Evolutionary conservation across 2,113 vertebrate species (phyloP).

Genomic region (Planiliza haematocheilus): DNA sequence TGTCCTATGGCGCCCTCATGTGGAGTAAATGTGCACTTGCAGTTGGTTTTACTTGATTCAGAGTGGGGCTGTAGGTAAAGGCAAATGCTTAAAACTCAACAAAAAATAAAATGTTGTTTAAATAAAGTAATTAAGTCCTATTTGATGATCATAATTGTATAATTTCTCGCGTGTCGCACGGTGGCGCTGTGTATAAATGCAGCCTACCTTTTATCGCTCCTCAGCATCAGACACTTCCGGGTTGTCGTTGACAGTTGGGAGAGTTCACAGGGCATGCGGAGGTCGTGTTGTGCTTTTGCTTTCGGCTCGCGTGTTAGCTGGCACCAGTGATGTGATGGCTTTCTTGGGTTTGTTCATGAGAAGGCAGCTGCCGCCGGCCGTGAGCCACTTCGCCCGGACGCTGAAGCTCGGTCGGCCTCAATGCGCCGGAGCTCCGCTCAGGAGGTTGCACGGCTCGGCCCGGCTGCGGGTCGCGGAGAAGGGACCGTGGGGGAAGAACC

Average conservation of each 20-base stretch:
- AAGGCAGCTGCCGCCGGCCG: slow-evolving; percentile 69
- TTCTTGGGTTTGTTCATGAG: slow-evolving; percentile 65
- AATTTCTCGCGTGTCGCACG: not conserved
- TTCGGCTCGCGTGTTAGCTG: not conserved
- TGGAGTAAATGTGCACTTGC: not conserved
- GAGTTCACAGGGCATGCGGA: slow-evolving; percentile 65
- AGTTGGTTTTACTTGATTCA: fast-evolving
- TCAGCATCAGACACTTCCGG: slow-evolving; percentile 19
- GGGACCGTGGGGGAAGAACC: slow-evolving; percentile 72
- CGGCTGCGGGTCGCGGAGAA: slow-evolving; percentile 68
- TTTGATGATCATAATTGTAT: no score
- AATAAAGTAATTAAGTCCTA: fast-evolving
- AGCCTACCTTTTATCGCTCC: not conserved
- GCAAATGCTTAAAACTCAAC: not conserved
- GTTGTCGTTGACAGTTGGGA: slow-evolving; percentile 51
- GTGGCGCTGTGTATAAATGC: slow-evolving; percentile 47
- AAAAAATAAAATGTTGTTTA: not conserved
- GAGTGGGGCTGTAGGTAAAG: not conserved
- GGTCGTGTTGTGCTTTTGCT: slow-evolving; percentile 74
- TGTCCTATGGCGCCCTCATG: slow-evolving; percentile 30
- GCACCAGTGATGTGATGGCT: slow-evolving; percentile 73
- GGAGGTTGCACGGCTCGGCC: slow-evolving; percentile 66
- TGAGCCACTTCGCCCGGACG: slow-evolving; percentile 34
- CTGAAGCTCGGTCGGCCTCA: slow-evolving; percentile 35
- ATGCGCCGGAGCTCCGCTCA: slow-evolving; percentile 25